A percentile compares a stretch with the other conserved stretches of the same genome.
phyloP scores from a whole-genome alignment of 2,888 invertebrate species.

The Calephelis perditalis region DNA sequence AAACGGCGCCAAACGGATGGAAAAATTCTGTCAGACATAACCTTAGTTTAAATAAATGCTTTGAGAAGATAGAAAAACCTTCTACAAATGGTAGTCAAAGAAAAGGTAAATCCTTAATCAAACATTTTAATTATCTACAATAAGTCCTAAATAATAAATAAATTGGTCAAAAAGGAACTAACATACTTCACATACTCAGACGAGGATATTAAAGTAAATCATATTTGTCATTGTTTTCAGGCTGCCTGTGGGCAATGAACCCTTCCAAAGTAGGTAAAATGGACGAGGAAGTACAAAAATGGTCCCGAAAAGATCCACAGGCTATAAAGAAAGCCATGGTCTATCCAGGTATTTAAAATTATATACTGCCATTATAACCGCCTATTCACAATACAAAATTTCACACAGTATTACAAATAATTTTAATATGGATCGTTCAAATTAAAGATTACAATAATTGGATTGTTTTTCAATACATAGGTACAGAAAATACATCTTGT shows the following conservation, averaged over 20 bases:
- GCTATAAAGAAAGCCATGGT: slow-evolving; percentile 96
- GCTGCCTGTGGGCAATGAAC: slow-evolving; percentile 98
- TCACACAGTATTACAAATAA: background rate
- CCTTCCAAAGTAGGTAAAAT: slow-evolving; percentile 96
- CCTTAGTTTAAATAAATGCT: slow-evolving; percentile 97
- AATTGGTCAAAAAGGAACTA: no score
- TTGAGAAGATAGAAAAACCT: slow-evolving; percentile 98
- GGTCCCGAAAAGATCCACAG: slow-evolving; percentile 96
- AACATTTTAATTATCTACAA: background rate
- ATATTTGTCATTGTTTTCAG: slow-evolving; percentile 41
- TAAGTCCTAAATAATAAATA: no score
- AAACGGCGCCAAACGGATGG: slow-evolving; percentile 98
- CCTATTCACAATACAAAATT: background rate
- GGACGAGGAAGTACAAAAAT: slow-evolving; percentile 98
- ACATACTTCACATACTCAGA: no score
- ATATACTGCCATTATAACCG: no score
- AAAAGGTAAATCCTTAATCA: slow-evolving; percentile 71
- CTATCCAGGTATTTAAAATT: slow-evolving; percentile 82
- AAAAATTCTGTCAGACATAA: slow-evolving; percentile 99
- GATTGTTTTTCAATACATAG: no score
- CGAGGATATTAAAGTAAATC: no score
- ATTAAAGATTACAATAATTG: no score
- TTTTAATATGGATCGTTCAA: no score
- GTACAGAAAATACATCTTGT: no score
- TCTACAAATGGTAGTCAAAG: slow-evolving; percentile 91